These are phyloP conservation scores for Scotopteryx bipunctaria DNA, from an alignment of 2,888 invertebrate genomes.

Conservation along the genomic window DNA sequence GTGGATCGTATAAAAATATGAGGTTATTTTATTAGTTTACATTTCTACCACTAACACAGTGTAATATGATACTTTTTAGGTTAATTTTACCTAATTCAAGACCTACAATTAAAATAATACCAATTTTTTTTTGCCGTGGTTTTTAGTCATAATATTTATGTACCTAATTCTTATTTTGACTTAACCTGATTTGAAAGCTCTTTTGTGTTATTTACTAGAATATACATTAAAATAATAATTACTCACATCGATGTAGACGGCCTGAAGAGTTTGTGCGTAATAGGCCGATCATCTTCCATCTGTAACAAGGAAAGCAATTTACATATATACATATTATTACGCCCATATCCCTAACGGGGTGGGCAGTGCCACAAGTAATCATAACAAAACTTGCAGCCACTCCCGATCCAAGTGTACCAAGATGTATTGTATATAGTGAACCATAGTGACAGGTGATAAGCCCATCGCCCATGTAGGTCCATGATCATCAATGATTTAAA, in stretches of 20 bases:
- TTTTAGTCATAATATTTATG: too few relatives aligned
- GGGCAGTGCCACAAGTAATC: too few relatives aligned
- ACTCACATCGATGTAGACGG: slow-evolving; percentile 75
- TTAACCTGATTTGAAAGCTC: slow-evolving; percentile 29
- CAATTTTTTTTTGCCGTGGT: too few relatives aligned
- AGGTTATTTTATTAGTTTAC: slow-evolving; percentile 15
- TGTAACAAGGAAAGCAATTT: slow-evolving; percentile 60
- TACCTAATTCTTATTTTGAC: neutral
- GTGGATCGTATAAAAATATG: slow-evolving; percentile 20
- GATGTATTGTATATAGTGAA: too few relatives aligned
- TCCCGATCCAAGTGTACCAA: too few relatives aligned
- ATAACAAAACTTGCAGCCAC: too few relatives aligned
- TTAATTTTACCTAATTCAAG: neutral
- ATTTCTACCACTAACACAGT: slow-evolving; percentile 1
- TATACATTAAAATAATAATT: neutral
- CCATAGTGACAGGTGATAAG: too few relatives aligned
- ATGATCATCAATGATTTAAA: too few relatives aligned
- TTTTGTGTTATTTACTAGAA: slow-evolving; percentile 8
- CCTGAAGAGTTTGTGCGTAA: slow-evolving; percentile 76
- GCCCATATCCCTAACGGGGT: too few relatives aligned
- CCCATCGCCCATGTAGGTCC: too few relatives aligned
- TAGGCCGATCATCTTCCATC: slow-evolving; percentile 62
- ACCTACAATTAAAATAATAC: too few relatives aligned
- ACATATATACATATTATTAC: neutral
- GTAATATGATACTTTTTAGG: neutral